These are phyloP conservation scores for Phrynocephalus versicolor DNA, from an alignment of 2,113 vertebrate species.

Conservation along the genomic window DNA sequence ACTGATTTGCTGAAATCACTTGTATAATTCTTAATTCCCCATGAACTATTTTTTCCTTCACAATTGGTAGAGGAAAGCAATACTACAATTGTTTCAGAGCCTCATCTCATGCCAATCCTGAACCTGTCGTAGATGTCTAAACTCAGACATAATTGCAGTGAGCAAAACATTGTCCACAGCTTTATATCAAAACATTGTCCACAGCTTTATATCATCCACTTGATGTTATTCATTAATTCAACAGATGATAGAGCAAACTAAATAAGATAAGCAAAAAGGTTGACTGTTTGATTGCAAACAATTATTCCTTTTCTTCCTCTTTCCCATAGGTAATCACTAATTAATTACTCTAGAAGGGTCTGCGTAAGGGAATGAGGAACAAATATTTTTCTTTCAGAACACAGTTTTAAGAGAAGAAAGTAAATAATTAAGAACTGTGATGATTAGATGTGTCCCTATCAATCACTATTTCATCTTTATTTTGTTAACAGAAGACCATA, in stretches of 20 bases:
- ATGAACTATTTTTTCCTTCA: not conserved
- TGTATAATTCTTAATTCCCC: constrained; percentile 6
- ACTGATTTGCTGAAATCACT: constrained; percentile 20
- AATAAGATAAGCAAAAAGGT: not conserved
- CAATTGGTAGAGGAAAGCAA: not conserved
- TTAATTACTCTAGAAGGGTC: not conserved
- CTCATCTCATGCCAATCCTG: not conserved
- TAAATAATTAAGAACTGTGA: constrained; percentile 20
- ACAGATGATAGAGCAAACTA: not conserved
- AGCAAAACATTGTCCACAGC: constrained; percentile 13
- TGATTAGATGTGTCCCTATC: constrained; percentile 34
- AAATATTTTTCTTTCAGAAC: constrained; percentile 39
- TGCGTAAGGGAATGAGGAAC: constrained; percentile 15
- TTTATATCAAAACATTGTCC: too few species aligned
- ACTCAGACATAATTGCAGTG: not conserved
- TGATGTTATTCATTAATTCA: not conserved
- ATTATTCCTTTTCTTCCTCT: not conserved
- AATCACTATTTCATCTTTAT: constrained; percentile 51
- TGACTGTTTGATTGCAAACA: constrained; percentile 5
- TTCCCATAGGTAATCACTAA: not conserved
- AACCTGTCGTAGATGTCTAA: not conserved
- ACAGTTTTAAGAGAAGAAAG: constrained; percentile 35
- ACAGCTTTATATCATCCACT: not conserved
- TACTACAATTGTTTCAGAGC: not conserved
- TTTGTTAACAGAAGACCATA: constrained; percentile 20